A percentile compares a stretch with the other conserved stretches of the same genome.
Conservation (phyloP, 92 coral and sea anemone species). For the Actinernus sp. region DNA sequence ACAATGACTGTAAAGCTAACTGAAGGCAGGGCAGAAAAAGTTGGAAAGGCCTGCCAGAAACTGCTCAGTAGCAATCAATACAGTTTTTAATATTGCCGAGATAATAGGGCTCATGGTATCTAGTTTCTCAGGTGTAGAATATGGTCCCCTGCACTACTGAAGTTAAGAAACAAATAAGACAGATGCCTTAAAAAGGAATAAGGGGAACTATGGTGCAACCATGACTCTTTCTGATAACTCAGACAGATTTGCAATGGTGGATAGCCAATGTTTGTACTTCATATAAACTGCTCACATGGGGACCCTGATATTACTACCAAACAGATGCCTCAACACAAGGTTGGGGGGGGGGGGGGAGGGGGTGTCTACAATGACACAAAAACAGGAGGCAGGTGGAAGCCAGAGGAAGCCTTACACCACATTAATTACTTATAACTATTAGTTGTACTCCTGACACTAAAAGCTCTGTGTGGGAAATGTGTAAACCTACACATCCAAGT, state of each 20-base stretch:
- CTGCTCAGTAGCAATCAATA: slow-evolving; percentile 11
- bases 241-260: slow-evolving; percentile 42
- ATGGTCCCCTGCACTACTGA: slow-evolving; percentile 65
- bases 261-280: slow-evolving; percentile 16
- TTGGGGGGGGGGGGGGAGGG: no score
- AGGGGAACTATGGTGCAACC: slow-evolving; percentile 6
- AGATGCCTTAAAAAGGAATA: slow-evolving; percentile 44
- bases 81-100: slow-evolving; percentile 57
- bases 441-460: slow-evolving; percentile 52
- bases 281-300: slow-evolving; percentile 46
- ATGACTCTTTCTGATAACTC: slow-evolving; percentile 27
- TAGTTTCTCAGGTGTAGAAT: slow-evolving; percentile 58
- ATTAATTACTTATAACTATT: slow-evolving; percentile 53
- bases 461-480: slow-evolving; percentile 36
- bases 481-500: slow-evolving; percentile 47
- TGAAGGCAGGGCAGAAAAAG: slow-evolving; percentile 18
- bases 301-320: slow-evolving; percentile 41
- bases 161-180: slow-evolving; percentile 53
- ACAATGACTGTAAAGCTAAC: no score
- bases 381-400: slow-evolving; percentile 63
- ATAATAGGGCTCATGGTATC: slow-evolving; percentile 59
- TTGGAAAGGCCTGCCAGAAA: slow-evolving; percentile 44
- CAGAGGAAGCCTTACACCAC: slow-evolving; percentile 49
- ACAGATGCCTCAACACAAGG: slow-evolving; percentile 63
- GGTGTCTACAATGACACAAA: slow-evolving; percentile 28